Evolutionary conservation across 1,140 invertebrate species (phyloP).

Genomic region (Aphaenogaster rudis): DNA sequence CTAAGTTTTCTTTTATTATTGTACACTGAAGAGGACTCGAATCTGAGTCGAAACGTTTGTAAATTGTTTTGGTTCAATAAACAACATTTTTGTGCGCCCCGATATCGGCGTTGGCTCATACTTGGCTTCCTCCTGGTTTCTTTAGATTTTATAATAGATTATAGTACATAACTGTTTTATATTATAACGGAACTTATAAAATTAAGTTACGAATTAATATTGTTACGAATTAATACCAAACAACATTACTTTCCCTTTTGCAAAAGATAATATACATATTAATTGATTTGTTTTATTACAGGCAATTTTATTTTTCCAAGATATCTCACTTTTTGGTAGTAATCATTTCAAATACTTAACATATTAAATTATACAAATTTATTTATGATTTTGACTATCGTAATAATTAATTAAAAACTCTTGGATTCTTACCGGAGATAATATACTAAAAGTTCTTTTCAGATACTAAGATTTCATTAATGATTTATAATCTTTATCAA

Average conservation of each 20-base stretch:
- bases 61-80: too few relatives aligned
- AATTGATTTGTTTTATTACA: not conserved
- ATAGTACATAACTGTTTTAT: not conserved
- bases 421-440: not conserved
- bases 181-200: not conserved
- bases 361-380: not conserved
- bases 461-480: not conserved
- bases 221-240: not conserved
- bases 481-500: not conserved
- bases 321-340: not conserved
- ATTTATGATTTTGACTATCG: not conserved
- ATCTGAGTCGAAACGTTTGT: too few relatives aligned
- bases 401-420: not conserved
- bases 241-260: slow-evolving; percentile 2
- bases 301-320: not conserved
- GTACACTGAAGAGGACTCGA: too few relatives aligned
- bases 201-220: not conserved
- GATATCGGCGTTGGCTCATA: too few relatives aligned
- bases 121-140: too few relatives aligned
- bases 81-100: too few relatives aligned
- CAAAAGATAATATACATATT: not conserved
- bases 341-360: slow-evolving; percentile 1
- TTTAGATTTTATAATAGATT: not conserved
- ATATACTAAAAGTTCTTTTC: not conserved
- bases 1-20: too few relatives aligned